Evolutionary conservation across 2,888 invertebrate genomes (phyloP), one percentile per base, ranked within the genome.

Genomic region (Trimorus sp.): DNA sequence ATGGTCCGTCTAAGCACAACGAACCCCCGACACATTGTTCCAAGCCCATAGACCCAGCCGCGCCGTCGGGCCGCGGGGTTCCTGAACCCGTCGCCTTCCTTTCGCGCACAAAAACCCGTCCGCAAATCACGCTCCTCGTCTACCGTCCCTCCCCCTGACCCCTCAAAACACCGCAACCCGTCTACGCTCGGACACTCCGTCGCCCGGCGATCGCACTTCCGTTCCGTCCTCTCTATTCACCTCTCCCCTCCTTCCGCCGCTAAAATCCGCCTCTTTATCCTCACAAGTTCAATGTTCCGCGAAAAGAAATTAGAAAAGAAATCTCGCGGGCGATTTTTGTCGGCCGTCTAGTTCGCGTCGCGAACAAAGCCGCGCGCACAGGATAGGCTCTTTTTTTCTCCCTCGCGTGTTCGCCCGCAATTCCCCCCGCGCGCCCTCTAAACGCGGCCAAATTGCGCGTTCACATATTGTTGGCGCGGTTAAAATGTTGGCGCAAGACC

Each of bases 381-480:
- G 62, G 56, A 80, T 75, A 78, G 81, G 26, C 26, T 4, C 45
- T 71, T 76, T 78, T 53, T 79, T 79, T 82, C 76, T 54, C 14
- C 59, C 26, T 37, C 70, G 62, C 56, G 62, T 68, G 42, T 53
- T 69, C 37, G 53, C 11, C 9, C 40, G 40, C 40, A 2, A 40
- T 60, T 51, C 42, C 9, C 37, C 74, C 26, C 69, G 65, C 75
- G 74, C 63, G 77, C 48, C 42, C 62, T 81, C 81, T 83, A 83
- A 83, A 63, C 81, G 73, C 75, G 48, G 76, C 71, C 40, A 80
- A 80, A 83, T 83, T 74, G 38, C 38, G 60, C 38, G 51, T 62
- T 62, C 66, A 42, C 59, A 78, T 70, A 75, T 78, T 82, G 79
- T 83, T 80, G 71, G 73, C 81, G 76, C 62, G 68, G 76, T 70